These are phyloP conservation scores for Onchidella celtica DNA, from an alignment of 2,888 invertebrate genomes.

Conservation along the genomic window DNA sequence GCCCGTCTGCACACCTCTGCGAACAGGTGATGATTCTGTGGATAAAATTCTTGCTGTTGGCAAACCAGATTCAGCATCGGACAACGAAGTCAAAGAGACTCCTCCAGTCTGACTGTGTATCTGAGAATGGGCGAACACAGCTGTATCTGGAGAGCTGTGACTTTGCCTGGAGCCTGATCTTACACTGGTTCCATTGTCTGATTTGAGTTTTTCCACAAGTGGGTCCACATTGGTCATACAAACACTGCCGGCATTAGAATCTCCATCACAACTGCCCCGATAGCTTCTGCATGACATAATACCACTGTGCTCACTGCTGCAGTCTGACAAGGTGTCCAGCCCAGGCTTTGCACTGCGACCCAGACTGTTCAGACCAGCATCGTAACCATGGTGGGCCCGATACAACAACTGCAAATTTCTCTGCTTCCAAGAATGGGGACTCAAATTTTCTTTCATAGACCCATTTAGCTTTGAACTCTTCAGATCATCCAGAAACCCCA, in stretches of 20 bases:
- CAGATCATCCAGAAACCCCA: conserved; percentile 52
- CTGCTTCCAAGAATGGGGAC: conserved; percentile 69
- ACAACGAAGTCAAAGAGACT: conserved; percentile 19
- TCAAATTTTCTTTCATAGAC: conserved; percentile 72
- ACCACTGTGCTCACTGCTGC: conserved; percentile 44
- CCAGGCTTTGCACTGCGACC: conserved; percentile 34
- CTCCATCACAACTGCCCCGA: conserved; percentile 37
- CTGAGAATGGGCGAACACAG: conserved; percentile 14
- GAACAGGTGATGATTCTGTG: conserved; percentile 43
- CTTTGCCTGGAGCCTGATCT: conserved; percentile 37
- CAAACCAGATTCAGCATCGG: background rate
- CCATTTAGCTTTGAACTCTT: conserved; percentile 50
- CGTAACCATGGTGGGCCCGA: conserved; percentile 41
- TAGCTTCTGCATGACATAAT: conserved; percentile 39
- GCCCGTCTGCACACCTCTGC: conserved; percentile 11
- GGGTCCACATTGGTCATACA: conserved; percentile 42
- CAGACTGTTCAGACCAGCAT: conserved; percentile 38
- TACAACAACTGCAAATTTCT: conserved; percentile 53
- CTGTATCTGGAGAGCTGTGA: conserved; percentile 17
- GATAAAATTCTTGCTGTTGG: conserved; percentile 7
- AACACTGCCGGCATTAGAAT: background rate
- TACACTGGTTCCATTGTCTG: background rate
- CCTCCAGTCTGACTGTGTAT: conserved; percentile 4
- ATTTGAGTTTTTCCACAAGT: conserved; percentile 17
- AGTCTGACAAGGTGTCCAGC: conserved; percentile 47